Percentiles rank a stretch among this genome's conserved stretches.
Evolutionary conservation across 2,113 vertebrate species (phyloP).

Genomic region (Podilymbus podiceps): DNA sequence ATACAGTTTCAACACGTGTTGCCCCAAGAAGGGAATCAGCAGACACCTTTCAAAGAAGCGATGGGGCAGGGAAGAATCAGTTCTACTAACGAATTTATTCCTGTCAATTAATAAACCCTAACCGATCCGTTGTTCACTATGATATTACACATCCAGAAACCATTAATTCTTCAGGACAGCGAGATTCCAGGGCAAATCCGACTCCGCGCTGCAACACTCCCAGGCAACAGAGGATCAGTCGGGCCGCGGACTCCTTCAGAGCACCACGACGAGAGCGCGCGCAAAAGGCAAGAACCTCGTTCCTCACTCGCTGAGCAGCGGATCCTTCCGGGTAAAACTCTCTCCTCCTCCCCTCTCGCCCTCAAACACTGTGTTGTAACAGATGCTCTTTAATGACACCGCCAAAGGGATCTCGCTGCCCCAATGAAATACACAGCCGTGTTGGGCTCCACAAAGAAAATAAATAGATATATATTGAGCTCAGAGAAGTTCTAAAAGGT

Average conservation of each 20-base stretch:
- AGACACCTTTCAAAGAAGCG: background rate
- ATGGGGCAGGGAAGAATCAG: background rate
- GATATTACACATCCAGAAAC: background rate
- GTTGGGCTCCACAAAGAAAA: background rate
- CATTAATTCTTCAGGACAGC: background rate
- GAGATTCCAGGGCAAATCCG: background rate
- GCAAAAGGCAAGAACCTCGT: background rate
- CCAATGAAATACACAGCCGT: fast-evolving
- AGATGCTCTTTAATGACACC: background rate
- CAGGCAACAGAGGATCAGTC: background rate
- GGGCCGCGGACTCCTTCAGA: background rate
- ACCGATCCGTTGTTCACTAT: background rate
- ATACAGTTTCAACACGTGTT: fast-evolving
- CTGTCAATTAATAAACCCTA: background rate
- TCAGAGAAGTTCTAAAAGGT: background rate
- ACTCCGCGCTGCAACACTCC: background rate
- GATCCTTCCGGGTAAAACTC: background rate
- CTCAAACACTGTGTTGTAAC: fast-evolving
- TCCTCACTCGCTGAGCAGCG: background rate
- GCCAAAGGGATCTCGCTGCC: background rate
- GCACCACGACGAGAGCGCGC: fast-evolving
- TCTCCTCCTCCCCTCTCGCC: background rate
- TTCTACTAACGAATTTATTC: background rate
- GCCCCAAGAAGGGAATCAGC: background rate
- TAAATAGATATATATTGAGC: no score